Conservation (phyloP, 2,113 vertebrate species). For the Callionymus lyra region DNA sequence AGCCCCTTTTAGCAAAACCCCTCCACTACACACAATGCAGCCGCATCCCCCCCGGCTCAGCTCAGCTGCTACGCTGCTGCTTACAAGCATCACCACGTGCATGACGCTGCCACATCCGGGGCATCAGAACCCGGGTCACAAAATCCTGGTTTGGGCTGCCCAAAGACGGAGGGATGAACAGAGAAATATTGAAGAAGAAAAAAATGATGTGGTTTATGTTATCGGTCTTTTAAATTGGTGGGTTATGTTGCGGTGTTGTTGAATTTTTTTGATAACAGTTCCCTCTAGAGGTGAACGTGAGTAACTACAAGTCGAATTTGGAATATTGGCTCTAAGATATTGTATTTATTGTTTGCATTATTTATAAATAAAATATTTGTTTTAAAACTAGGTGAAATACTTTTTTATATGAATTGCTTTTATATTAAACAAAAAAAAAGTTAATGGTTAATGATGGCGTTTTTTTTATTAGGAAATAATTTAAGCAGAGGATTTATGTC, state of each 20-base stretch:
- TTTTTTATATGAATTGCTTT: too few relatives aligned
- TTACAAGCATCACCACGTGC: conserved; percentile 45
- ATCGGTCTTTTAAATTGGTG: conserved; percentile 8
- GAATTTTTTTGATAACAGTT: conserved; percentile 40
- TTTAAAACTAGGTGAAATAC: too few relatives aligned
- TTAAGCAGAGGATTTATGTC: too few relatives aligned
- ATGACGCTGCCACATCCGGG: conserved; percentile 35
- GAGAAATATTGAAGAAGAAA: conserved; percentile 34
- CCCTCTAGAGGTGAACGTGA: conserved; percentile 44
- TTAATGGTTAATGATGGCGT: too few relatives aligned
- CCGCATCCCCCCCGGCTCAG: conserved; percentile 12
- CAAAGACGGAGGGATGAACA: conserved; percentile 14
- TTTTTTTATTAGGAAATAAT: too few relatives aligned
- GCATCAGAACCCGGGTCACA: too few relatives aligned
- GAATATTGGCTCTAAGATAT: background rate
- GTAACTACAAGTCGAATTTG: conserved; percentile 9
- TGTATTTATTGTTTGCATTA: background rate
- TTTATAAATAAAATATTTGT: too few relatives aligned
- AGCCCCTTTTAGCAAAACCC: conserved; percentile 5
- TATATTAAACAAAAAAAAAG: too few relatives aligned
- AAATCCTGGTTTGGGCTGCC: conserved; percentile 23
- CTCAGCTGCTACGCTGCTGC: conserved; percentile 40
- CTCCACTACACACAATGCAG: conserved; percentile 26
- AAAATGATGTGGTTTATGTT: conserved; percentile 26
- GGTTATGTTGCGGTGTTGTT: conserved; percentile 7